Evolutionary conservation across 2,797 vertebrate species (phyloP).

Genomic region (Helostoma temminkii): DNA sequence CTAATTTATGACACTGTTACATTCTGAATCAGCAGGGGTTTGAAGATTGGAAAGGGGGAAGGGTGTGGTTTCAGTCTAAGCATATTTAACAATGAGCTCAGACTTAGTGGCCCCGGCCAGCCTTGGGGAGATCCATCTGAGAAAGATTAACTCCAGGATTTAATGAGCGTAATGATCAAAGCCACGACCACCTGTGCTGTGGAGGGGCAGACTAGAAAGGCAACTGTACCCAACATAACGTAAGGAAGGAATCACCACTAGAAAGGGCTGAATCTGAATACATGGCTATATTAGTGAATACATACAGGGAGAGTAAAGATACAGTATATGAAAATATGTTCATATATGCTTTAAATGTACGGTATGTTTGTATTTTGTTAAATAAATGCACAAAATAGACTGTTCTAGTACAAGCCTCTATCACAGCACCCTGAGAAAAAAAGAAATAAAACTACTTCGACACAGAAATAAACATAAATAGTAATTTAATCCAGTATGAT

Average conservation of each 20-base stretch:
- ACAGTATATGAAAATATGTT: constrained; percentile 83
- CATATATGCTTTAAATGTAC: constrained; percentile 78
- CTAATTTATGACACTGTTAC: constrained; percentile 69
- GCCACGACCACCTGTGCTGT: constrained; percentile 84
- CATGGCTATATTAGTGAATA: constrained; percentile 80
- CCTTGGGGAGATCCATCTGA: constrained; percentile 84
- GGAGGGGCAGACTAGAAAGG: constrained; percentile 81
- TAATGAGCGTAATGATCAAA: constrained; percentile 85
- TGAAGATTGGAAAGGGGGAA: constrained; percentile 62
- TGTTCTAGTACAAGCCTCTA: constrained; percentile 85
- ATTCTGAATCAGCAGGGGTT: constrained; percentile 65
- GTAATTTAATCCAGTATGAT: constrained; percentile 87
- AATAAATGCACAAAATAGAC: constrained; percentile 87
- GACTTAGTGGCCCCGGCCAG: constrained; percentile 79
- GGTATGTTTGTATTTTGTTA: constrained; percentile 78
- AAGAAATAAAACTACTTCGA: constrained; percentile 78
- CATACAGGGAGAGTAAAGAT: constrained; percentile 81
- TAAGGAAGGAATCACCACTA: constrained; percentile 64
- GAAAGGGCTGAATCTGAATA: constrained; percentile 74
- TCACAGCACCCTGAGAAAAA: constrained; percentile 90
- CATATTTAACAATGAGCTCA: constrained; percentile 82
- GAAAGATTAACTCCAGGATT: constrained; percentile 84
- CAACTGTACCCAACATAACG: constrained; percentile 79
- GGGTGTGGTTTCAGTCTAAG: constrained; percentile 78
- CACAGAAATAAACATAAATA: constrained; percentile 79